phyloP scores from a whole-genome alignment of 2,888 invertebrate genomes.

The Nomada fucata region DNA sequence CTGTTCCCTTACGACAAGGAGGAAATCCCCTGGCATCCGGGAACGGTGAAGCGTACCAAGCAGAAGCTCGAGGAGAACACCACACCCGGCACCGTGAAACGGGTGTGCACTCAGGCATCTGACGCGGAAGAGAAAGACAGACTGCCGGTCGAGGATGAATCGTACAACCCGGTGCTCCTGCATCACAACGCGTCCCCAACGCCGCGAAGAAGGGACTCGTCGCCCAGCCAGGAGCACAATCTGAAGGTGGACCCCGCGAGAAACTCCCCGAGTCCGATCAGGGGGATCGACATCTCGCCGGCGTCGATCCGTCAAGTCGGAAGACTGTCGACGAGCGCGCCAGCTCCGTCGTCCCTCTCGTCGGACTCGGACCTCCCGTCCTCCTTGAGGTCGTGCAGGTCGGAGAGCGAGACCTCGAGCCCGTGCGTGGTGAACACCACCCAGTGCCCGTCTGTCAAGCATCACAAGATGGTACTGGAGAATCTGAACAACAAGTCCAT shows the following conservation, averaged over 20 bases:
- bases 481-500: slow-evolving; percentile 83
- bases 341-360: slow-evolving; percentile 80
- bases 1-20: slow-evolving; percentile 86
- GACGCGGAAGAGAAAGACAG: slow-evolving; percentile 76
- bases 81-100: slow-evolving; percentile 81
- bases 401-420: slow-evolving; percentile 83
- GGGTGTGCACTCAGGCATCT: slow-evolving; percentile 80
- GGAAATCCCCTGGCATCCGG: slow-evolving; percentile 88
- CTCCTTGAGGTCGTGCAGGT: slow-evolving; percentile 79
- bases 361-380: slow-evolving; percentile 81
- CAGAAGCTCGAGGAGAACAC: slow-evolving; percentile 88
- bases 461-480: slow-evolving; percentile 85
- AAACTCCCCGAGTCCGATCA: slow-evolving; percentile 65
- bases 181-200: slow-evolving; percentile 81
- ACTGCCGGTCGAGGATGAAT: slow-evolving; percentile 79
- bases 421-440: slow-evolving; percentile 84
- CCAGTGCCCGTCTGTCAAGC: slow-evolving; percentile 85
- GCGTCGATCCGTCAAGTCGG: slow-evolving; percentile 76
- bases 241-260: slow-evolving; percentile 63
- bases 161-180: slow-evolving; percentile 80
- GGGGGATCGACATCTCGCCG: slow-evolving; percentile 75
- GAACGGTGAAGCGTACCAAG: slow-evolving; percentile 89
- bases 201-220: slow-evolving; percentile 75
- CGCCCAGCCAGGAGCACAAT: slow-evolving; percentile 61
- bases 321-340: slow-evolving; percentile 83